These are phyloP conservation scores for Pseudomyrmex pallidus DNA, from an alignment of 1,140 invertebrate species.

Conservation along the genomic window DNA sequence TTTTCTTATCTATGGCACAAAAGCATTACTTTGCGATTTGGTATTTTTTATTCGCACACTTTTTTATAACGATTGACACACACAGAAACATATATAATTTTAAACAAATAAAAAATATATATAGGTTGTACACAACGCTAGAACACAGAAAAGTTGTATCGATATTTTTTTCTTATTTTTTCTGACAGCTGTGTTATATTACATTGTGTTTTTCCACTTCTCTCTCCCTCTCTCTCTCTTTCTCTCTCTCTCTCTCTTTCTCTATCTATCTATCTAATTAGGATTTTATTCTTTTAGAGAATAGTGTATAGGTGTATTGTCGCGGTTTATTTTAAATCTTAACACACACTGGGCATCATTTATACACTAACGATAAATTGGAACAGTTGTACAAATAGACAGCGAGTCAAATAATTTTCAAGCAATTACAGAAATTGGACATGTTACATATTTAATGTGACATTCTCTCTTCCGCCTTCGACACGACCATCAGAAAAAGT, in stretches of 20 bases:
- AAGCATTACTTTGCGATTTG: slow-evolving; percentile 20
- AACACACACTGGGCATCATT: slow-evolving; percentile 24
- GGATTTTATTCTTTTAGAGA: slow-evolving; percentile 39
- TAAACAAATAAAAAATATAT: slow-evolving; percentile 42
- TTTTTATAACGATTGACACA: slow-evolving; percentile 59
- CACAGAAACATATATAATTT: slow-evolving; percentile 45
- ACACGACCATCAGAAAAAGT: neutral
- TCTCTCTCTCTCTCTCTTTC: neutral
- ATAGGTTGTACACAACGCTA: slow-evolving; percentile 26
- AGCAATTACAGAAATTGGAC: slow-evolving; percentile 31
- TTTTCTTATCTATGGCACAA: slow-evolving; percentile 35
- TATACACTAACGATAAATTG: slow-evolving; percentile 29
- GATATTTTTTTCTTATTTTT: slow-evolving; percentile 23
- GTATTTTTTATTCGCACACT: slow-evolving; percentile 54
- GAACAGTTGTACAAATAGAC: slow-evolving; percentile 38
- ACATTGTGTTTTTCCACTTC: slow-evolving; percentile 31
- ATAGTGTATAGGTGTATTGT: slow-evolving; percentile 49
- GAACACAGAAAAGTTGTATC: slow-evolving; percentile 30
- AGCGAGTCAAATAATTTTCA: slow-evolving; percentile 45
- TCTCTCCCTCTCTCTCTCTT: neutral
- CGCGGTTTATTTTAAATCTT: slow-evolving; percentile 51
- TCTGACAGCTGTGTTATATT: slow-evolving; percentile 45
- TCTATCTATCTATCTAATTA: neutral
- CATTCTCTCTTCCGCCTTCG: slow-evolving; percentile 4
- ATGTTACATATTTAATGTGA: slow-evolving; percentile 19